These are phyloP conservation scores for Bovichtus diacanthus DNA, from an alignment of 2,797 vertebrate genomes.

Conservation along the genomic window DNA sequence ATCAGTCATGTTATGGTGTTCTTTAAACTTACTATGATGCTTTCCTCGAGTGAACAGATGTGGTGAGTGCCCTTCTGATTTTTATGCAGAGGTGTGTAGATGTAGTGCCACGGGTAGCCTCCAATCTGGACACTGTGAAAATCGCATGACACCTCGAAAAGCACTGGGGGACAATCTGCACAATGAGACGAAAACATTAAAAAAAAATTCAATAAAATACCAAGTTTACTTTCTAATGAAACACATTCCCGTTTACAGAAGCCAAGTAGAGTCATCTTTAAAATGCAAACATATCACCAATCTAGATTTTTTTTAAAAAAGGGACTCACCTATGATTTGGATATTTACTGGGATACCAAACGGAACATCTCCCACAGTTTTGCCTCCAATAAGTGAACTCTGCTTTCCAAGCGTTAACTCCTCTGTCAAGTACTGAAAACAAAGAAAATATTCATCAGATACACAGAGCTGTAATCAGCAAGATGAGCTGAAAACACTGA, in stretches of 20 bases:
- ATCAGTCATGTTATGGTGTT: not conserved
- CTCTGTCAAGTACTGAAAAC: slow-evolving; percentile 89
- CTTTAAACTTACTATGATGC: slow-evolving; percentile 85
- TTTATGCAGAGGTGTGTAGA: slow-evolving; percentile 94
- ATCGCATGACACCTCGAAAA: slow-evolving; percentile 93
- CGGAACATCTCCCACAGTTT: slow-evolving; percentile 90
- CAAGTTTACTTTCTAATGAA: not conserved
- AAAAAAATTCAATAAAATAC: rapidly evolving
- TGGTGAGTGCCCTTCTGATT: slow-evolving; percentile 92
- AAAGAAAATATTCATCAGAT: not conserved
- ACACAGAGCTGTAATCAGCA: not conserved
- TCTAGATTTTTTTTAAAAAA: not conserved
- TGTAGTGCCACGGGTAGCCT: slow-evolving; percentile 97
- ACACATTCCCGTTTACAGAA: not conserved
- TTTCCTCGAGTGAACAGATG: slow-evolving; percentile 92
- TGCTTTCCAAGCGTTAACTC: slow-evolving; percentile 87
- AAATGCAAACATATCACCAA: not conserved
- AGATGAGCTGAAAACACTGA: not conserved
- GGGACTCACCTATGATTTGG: slow-evolving; percentile 90
- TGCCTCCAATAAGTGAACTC: slow-evolving; percentile 88
- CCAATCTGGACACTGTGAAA: slow-evolving; percentile 94
- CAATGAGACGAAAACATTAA: not conserved
- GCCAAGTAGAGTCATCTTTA: not conserved
- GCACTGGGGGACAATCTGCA: slow-evolving; percentile 89
- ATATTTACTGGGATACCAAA: slow-evolving; percentile 97